phyloP scores from a whole-genome alignment of 2,113 vertebrate species.

The Colinus virginianus region DNA sequence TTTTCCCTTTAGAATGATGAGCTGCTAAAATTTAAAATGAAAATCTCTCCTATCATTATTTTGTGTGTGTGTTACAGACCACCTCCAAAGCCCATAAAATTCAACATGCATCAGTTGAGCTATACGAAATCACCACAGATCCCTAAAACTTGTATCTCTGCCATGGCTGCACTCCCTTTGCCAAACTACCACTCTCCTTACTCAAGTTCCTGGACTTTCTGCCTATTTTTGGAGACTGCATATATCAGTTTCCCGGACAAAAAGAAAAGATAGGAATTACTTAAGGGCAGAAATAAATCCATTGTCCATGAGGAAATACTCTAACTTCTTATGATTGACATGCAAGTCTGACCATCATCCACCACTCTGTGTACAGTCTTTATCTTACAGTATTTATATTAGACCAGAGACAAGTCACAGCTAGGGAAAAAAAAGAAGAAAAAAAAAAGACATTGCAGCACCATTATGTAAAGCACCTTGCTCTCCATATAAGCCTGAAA shows the following conservation, averaged over 20 bases:
- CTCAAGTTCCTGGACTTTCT: not conserved
- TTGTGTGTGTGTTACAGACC: not conserved
- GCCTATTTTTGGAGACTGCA: not conserved
- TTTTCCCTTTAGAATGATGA: not conserved
- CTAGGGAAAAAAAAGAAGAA: not conserved
- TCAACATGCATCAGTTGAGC: not conserved
- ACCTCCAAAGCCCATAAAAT: not conserved
- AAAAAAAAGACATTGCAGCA: not conserved
- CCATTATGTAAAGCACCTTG: not conserved
- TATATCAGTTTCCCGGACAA: not conserved
- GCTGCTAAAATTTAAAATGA: not conserved
- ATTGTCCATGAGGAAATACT: not conserved
- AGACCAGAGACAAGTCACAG: not conserved
- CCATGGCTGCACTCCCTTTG: not conserved
- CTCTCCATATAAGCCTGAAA: not conserved
- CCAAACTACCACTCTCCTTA: not conserved
- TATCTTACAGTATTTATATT: not conserved
- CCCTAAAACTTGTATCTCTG: not conserved
- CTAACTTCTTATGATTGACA: not conserved
- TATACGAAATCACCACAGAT: not conserved
- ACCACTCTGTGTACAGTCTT: not conserved
- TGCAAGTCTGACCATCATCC: not conserved
- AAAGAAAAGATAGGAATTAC: not conserved
- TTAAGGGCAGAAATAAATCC: constrained; percentile 6
- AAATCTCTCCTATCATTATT: not conserved